These are phyloP conservation scores for Eulemur coronatus DNA, from an alignment of 2,797 vertebrate genomes.

Conservation along the genomic window DNA sequence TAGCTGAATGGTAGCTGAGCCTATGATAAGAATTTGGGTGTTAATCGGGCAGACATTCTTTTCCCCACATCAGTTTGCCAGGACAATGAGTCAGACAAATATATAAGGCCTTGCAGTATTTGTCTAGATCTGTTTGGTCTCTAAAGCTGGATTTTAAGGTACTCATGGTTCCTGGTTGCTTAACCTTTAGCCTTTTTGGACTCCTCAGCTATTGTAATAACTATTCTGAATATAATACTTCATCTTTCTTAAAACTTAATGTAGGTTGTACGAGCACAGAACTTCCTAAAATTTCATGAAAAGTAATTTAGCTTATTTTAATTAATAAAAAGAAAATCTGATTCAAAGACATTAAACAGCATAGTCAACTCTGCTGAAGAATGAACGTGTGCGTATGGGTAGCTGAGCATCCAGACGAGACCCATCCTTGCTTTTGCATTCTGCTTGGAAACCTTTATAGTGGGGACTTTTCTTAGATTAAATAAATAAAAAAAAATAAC, in stretches of 20 bases:
- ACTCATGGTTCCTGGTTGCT: neutral
- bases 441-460: neutral
- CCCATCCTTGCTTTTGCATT: neutral
- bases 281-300: neutral
- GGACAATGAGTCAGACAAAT: neutral
- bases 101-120: neutral
- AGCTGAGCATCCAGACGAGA: neutral
- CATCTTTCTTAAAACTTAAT: neutral
- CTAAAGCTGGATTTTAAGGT: neutral
- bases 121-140: neutral
- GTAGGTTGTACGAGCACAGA: neutral
- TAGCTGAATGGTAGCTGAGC: neutral
- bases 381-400: neutral
- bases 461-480: neutral
- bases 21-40: neutral
- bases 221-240: neutral
- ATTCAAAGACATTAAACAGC: neutral
- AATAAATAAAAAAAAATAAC: neutral
- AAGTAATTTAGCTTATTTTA: conserved; percentile 22
- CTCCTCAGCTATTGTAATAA: neutral
- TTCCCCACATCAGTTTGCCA: neutral
- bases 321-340: neutral
- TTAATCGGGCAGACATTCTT: neutral
- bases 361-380: neutral
- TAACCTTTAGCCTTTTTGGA: neutral